phyloP scores from a whole-genome alignment of 2,888 invertebrate genomes.

The Heteromurus nitidus region DNA sequence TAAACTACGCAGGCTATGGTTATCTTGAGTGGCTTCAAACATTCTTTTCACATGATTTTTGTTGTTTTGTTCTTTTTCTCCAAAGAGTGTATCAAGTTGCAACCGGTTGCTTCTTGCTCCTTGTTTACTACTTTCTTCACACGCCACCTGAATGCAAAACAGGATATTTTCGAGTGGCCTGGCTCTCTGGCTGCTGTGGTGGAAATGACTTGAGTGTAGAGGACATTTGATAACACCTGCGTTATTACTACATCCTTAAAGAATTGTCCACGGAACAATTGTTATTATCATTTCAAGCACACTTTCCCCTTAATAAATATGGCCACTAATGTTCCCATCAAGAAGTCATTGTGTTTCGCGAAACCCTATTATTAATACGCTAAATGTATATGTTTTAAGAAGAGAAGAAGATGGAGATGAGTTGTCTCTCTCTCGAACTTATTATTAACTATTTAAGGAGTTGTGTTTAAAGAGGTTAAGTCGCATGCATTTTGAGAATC shows the following conservation, averaged over 20 bases:
- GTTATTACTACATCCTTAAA: slow-evolving; percentile 51
- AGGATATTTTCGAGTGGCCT: slow-evolving; percentile 5
- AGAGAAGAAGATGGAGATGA: too few species aligned
- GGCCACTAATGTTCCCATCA: background rate
- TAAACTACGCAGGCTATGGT: too few species aligned
- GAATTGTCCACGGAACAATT: slow-evolving; percentile 39
- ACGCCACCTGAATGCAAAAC: too few species aligned
- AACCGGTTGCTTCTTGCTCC: too few species aligned
- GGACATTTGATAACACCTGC: slow-evolving; percentile 60
- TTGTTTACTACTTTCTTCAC: too few species aligned
- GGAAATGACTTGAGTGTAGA: slow-evolving; percentile 48
- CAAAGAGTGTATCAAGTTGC: slow-evolving; percentile 48
- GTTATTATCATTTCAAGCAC: slow-evolving; percentile 10
- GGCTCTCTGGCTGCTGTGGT: background rate
- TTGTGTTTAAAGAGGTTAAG: slow-evolving; percentile 38
- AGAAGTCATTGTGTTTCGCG: too few species aligned
- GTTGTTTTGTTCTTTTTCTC: too few species aligned
- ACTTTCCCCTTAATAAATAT: background rate
- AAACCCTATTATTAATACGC: too few species aligned
- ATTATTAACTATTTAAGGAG: slow-evolving; percentile 48
- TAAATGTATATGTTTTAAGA: too few species aligned
- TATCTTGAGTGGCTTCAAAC: too few species aligned
- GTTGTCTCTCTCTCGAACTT: background rate
- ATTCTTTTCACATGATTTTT: too few species aligned
- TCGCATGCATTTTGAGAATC: slow-evolving; percentile 10